These are phyloP conservation scores for Plecotus auritus DNA, from an alignment of 2,113 vertebrate genomes.

Conservation along the genomic window DNA sequence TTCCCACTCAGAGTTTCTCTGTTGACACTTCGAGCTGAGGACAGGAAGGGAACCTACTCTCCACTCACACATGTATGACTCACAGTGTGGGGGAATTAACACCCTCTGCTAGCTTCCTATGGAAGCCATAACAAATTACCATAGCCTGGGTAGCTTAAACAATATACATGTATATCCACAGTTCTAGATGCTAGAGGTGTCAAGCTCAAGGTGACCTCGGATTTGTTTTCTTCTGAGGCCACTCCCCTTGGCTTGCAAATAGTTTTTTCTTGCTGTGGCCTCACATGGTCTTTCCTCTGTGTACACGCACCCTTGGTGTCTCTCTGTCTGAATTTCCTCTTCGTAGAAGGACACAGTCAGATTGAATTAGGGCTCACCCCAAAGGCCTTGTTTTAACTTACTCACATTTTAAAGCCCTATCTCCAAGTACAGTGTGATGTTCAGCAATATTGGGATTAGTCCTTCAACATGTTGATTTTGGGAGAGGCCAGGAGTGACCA, in stretches of 20 bases:
- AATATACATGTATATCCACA: not conserved
- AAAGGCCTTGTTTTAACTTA: not conserved
- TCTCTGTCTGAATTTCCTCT: not conserved
- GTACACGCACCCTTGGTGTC: not conserved
- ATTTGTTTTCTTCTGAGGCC: not conserved
- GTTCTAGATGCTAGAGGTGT: not conserved
- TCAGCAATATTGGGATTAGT: not conserved
- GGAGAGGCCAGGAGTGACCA: not conserved
- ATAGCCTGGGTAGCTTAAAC: not conserved
- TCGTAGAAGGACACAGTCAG: not conserved
- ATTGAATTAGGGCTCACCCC: not conserved
- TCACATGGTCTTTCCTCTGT: not conserved
- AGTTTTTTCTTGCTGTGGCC: not conserved
- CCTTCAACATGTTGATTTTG: not conserved
- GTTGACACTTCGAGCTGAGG: not conserved
- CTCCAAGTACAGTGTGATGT: not conserved
- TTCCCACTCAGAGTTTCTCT: not conserved
- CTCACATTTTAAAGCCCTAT: not conserved
- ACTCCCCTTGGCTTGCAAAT: not conserved
- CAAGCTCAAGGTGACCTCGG: not conserved
- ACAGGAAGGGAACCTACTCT: not conserved
- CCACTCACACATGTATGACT: not conserved
- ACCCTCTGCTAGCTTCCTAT: not conserved
- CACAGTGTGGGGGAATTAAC: not conserved
- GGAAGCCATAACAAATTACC: not conserved